These are phyloP conservation scores for Spizella passerina DNA, from an alignment of 2,797 vertebrate species.

Conservation along the genomic window DNA sequence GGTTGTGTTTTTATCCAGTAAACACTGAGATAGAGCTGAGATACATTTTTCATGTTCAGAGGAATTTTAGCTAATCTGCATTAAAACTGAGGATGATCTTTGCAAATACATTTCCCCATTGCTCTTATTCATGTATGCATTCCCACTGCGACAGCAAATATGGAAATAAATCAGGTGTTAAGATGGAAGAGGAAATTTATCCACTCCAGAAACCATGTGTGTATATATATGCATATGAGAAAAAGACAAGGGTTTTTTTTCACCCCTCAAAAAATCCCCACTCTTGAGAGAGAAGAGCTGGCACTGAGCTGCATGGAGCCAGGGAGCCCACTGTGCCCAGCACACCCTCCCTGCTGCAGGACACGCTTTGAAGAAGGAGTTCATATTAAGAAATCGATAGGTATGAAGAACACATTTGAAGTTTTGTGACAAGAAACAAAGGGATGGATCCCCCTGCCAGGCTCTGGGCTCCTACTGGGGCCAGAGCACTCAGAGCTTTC, in stretches of 20 bases:
- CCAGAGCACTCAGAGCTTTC: background rate
- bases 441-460: background rate
- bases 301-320: background rate
- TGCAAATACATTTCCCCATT: constrained; percentile 27
- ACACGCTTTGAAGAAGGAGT: constrained; percentile 43
- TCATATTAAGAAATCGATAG: constrained; percentile 28
- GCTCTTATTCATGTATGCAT: constrained; percentile 31
- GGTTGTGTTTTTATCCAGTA: constrained; percentile 4
- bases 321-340: background rate
- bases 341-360: constrained; percentile 13
- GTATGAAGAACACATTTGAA: constrained; percentile 9
- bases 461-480: background rate
- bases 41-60: constrained; percentile 43
- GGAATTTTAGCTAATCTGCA: constrained; percentile 57
- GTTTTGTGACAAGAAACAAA: constrained; percentile 24
- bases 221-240: background rate
- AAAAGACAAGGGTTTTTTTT: background rate
- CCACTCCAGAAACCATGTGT: background rate
- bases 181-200: constrained; percentile 57
- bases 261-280: accelerated
- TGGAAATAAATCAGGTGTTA: constrained; percentile 41
- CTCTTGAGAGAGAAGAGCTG: constrained; percentile 32
- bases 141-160: constrained; percentile 62
- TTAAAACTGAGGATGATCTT: constrained; percentile 67
- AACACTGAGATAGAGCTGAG: background rate